Evolutionary conservation across 2,888 invertebrate species (phyloP), one percentile per base, ranked within the genome.

Genomic region (Agonum fuliginosum): DNA sequence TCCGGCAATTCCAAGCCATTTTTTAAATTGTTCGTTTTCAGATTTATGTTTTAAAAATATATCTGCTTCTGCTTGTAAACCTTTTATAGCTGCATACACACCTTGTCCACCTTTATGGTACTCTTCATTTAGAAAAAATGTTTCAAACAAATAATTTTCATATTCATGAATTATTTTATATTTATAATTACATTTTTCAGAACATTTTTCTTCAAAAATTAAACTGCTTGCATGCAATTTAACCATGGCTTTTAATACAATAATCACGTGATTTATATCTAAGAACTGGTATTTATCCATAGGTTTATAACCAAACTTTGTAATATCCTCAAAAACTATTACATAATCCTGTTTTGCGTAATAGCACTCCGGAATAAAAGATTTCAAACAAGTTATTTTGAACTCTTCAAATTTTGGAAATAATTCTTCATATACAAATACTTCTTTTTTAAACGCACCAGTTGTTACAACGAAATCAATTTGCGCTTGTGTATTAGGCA

Each of bases 321-420:
- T 67, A 3, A 89, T 82, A 76, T 89, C 85, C 75, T 89, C 88
- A 41, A 89, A 82, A 2, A 89, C 82, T 4, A 88, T 77, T 34
- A 84, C 81, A 65, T 86, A 78, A 22, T 83, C 82, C 0, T 81
- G 79, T 46, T 83, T 83, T 0, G 81, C 81, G 1, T 84, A 76
- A 78, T 85, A 86, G 80, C 86, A 88, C 14, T 79, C 75, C 0
- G 87, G 82, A 0, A 87, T 84, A 82, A 86, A 86, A 27, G 79
- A 78, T 19, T 78, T 14, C 3, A 82, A 79, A 10, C 82, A 48
- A 30, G 77, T 30, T 30, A 83, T 79, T 1, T 70, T 79, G 19
- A 79, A 75, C n/a, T 79, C 43, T 43, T 69, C 65, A 34, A 81
- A 82, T 69, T 79, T 72, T 14, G 81, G 19, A 20, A 41, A 79